These are phyloP conservation scores for Danio choprae DNA, from an alignment of 2,797 vertebrate genomes.

Conservation along the genomic window DNA sequence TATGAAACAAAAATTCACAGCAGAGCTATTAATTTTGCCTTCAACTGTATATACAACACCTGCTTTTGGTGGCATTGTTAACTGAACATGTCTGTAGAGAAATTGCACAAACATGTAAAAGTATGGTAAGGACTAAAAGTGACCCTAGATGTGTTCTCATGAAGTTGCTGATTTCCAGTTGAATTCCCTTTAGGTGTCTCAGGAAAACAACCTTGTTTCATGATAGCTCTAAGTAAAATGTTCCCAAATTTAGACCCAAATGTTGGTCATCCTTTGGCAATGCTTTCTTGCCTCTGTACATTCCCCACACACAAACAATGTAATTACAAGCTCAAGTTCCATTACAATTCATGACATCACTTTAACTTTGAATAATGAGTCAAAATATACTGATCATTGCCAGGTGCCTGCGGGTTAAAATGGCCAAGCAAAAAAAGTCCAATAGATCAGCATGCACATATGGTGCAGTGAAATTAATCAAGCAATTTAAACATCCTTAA, in stretches of 20 bases:
- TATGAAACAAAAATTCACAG: no score
- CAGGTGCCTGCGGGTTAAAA: conserved; percentile 25
- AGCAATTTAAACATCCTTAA: conserved; percentile 54
- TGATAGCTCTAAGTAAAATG: conserved; percentile 18
- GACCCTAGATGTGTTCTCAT: background rate
- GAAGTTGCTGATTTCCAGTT: background rate
- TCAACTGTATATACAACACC: no score
- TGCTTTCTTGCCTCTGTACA: background rate
- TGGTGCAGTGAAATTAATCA: conserved; percentile 69
- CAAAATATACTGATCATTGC: conserved; percentile 27
- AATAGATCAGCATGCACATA: conserved; percentile 40
- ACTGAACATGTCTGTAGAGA: background rate
- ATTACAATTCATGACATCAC: conserved; percentile 22
- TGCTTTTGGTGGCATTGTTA: background rate
- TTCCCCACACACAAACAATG: conserved; percentile 21
- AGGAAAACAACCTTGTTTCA: conserved; percentile 15
- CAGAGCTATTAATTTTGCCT: no score
- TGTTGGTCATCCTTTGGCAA: background rate
- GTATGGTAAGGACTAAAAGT: background rate
- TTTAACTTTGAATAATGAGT: conserved; percentile 35
- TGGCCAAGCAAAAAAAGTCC: conserved; percentile 14
- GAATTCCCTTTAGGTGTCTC: conserved; percentile 13
- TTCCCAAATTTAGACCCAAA: background rate
- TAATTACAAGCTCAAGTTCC: conserved; percentile 31
- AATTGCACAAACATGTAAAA: background rate